Evolutionary conservation across 2,888 invertebrate species (phyloP), one percentile per base, ranked within the genome.

Genomic region (Lypha dubia): DNA sequence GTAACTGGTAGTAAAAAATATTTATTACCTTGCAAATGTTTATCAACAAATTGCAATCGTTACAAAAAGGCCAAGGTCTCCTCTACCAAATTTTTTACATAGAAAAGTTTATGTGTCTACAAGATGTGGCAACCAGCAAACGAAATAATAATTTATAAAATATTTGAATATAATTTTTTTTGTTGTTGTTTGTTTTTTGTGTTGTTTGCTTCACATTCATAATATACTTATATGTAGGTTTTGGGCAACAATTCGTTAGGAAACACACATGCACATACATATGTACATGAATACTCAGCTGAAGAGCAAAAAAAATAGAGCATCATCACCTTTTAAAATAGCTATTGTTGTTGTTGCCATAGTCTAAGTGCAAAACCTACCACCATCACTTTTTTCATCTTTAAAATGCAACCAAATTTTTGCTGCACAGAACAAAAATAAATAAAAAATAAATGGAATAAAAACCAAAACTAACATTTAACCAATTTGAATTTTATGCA

Each of bases 21-120:
- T 90, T 90, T 90, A 90, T 90, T 90, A 88, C 91, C 88, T 88
- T 88, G 89, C 89, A 89, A 90, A 90, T 89, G 89, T 89, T 90
- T 90, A 90, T 90, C 90, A 90, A 90, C 90, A 90, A 90, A 89
- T 90, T 90, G 90, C 88, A 90, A 90, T 90, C 90, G 89, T 82
- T 79, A 51, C n/a, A 74, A 79, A 85, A 87, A 86, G 87, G 86
- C 86, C 87, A 86, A 87, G 87, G 86, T 86, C 86, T 86, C 71
- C 28, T 71, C 35, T 62, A 32, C 60, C 58, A 58, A 51, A 60
- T 32, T 68, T n/a, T 51, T 35, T 22, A 32, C 62, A 73, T 38
- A 65, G 60, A 35, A 46, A n/a, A 62, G n/a, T 62, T 51, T 62
- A 60, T 71, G 22, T 56, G 51, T 46, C 63, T 65, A 41, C 51